Conservation (phyloP, 2,797 vertebrate species). For the Aeoliscus strigatus region DNA sequence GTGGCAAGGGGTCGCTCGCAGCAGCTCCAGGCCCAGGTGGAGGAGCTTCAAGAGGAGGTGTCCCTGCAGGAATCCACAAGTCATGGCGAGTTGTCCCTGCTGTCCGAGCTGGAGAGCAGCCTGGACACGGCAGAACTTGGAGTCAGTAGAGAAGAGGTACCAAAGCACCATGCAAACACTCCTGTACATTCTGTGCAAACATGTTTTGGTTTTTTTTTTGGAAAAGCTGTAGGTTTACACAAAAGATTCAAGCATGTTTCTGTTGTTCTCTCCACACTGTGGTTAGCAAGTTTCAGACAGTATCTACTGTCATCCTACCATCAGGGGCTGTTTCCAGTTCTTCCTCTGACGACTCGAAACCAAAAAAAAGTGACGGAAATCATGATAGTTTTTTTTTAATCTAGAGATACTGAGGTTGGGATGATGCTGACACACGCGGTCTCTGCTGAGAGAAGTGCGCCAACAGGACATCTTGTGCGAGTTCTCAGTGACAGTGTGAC, state of each 20-base stretch:
- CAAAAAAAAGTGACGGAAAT: not conserved
- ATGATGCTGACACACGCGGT: not conserved
- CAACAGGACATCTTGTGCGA: conserved; percentile 28
- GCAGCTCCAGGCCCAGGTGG: conserved; percentile 71
- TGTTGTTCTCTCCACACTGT: conserved; percentile 1
- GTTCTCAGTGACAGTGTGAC: conserved; percentile 24
- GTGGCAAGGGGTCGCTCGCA: conserved; percentile 46
- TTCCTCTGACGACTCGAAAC: conserved; percentile 16
- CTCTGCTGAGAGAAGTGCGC: not conserved
- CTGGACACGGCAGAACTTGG: conserved; percentile 49
- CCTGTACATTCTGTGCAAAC: too few species aligned
- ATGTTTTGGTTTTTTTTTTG: not conserved
- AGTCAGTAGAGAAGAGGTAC: conserved; percentile 70
- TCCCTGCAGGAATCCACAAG: conserved; percentile 62
- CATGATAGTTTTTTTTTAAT: not conserved
- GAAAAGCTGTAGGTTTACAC: not conserved
- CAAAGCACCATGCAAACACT: not conserved
- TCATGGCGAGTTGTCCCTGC: conserved; percentile 61
- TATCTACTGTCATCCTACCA: not conserved
- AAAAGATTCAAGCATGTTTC: not conserved
- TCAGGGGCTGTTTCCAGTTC: conserved; percentile 9
- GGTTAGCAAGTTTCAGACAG: conserved; percentile 2
- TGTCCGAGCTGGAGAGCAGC: conserved; percentile 74
- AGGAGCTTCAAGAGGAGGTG: conserved; percentile 72
- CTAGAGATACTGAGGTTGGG: not conserved